phyloP scores from a whole-genome alignment of 2,888 invertebrate species.

The Empis stercorea region DNA sequence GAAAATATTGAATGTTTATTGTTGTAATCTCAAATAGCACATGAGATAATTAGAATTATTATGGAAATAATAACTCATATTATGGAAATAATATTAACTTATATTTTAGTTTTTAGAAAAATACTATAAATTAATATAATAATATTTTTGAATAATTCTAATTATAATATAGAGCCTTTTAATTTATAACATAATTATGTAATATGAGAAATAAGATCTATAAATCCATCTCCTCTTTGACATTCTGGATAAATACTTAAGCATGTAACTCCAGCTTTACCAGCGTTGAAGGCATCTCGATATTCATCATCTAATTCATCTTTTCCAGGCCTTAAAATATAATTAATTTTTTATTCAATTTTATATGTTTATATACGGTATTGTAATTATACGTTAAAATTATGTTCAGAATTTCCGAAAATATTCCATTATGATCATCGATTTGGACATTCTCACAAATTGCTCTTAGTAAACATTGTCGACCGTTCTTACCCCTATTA shows the following conservation, averaged over 20 bases:
- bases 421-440: slow-evolving; percentile 23
- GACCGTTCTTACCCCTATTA: slow-evolving; percentile 16
- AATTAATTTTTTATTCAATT: background rate
- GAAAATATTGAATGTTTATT: no score
- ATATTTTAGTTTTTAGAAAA: no score
- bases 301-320: slow-evolving; percentile 40
- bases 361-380: background rate
- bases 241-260: slow-evolving; percentile 44
- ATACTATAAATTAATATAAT: no score
- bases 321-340: slow-evolving; percentile 17
- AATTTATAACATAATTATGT: no score
- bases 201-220: slow-evolving; percentile 35
- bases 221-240: slow-evolving; percentile 44
- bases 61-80: no score
- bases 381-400: slow-evolving; percentile 27
- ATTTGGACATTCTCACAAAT: slow-evolving; percentile 31
- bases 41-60: no score
- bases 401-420: slow-evolving; percentile 24
- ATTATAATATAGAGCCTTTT: no score
- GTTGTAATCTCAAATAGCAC: no score
- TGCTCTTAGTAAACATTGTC: slow-evolving; percentile 24
- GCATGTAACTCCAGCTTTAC: slow-evolving; percentile 38
- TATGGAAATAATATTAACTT: no score
- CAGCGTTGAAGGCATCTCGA: slow-evolving; percentile 38
- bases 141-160: no score